phyloP scores from a whole-genome alignment of 2,888 invertebrate species.

The Cephus sareptanus region DNA sequence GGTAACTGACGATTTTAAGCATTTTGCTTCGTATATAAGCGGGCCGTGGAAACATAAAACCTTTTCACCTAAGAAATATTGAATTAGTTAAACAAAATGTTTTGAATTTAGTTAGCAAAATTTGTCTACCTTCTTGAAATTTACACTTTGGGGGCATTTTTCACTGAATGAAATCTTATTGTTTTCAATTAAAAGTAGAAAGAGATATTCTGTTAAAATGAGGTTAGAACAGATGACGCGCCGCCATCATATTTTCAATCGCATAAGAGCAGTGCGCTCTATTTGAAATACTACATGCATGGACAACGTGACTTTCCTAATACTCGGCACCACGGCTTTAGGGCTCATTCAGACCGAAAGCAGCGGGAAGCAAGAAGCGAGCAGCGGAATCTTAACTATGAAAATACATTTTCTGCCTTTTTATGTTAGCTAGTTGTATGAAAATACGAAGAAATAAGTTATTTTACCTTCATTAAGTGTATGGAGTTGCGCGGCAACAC shows the following conservation, averaged over 20 bases:
- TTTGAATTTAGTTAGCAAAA: neutral
- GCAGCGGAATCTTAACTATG: no score
- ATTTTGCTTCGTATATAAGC: slow-evolving; percentile 94
- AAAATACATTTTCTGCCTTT: no score
- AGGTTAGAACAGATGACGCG: neutral
- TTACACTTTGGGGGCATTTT: slow-evolving; percentile 47
- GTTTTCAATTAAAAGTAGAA: neutral
- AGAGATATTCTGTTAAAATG: neutral
- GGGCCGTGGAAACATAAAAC: slow-evolving; percentile 95
- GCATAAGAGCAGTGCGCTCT: neutral
- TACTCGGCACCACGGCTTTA: no score
- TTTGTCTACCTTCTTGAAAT: slow-evolving; percentile 46
- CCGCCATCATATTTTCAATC: neutral
- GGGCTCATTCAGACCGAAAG: no score
- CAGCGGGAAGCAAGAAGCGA: no score
- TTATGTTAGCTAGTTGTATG: no score
- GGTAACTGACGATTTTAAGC: slow-evolving; percentile 81
- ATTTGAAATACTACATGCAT: no score
- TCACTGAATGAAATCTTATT: neutral
- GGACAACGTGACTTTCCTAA: no score
- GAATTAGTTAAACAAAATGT: slow-evolving; percentile 1
- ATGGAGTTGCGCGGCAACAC: no score
- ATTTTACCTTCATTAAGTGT: no score
- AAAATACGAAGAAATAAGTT: no score
- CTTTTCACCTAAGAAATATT: slow-evolving; percentile 76